Evolutionary conservation across 2,797 vertebrate genomes (phyloP), one percentile per base, ranked within the genome.

Genomic region (Falco novaeseelandiae): DNA sequence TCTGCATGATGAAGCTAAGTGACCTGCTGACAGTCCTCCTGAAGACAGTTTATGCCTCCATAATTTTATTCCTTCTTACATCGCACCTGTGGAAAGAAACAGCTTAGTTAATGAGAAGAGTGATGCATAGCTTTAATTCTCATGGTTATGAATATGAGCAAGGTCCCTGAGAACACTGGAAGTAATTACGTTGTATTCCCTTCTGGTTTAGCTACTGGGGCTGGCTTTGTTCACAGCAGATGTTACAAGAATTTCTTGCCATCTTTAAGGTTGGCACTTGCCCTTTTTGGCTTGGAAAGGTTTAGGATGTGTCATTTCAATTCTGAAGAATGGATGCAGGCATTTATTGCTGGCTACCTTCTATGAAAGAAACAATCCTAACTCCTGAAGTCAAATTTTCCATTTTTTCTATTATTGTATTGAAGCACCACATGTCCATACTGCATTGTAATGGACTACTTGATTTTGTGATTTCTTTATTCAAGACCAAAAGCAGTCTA

Each of bases 51-150:
- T 32, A 13, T 69, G 34, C 23, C 32, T 74, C 81, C 26, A 6
- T 48, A 40, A 44, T 76, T 90, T 55, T 30, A 38, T 54, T 65
- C 59, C 20, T 70, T 87, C 78, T 74, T 57, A 10, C 21, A 49
- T 51, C 2, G 1, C 52, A 89, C 83, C 83, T 92, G 52, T 89
- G 55, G 55, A 89, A 88, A 87, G 36, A 74, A 83, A 5, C 71
- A 65, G 48, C 19, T 81, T 57, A 80, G 27, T 66, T 95, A 90
- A 85, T 66, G 26, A 78, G 40, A 46, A 89, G 42, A 46, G 36
- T 46, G 67, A 88, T 72, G 42, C 38, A 58, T n/a, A 42, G 49
- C 72, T 85, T 95, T 90, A 69, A 89, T 96, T 90, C 21, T 90
- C 22, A 38, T 5, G 8, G n/a, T 72, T 90, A 61, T 6, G 78